Conservation (phyloP, 2,113 vertebrate species). For the Caracal caracal region DNA sequence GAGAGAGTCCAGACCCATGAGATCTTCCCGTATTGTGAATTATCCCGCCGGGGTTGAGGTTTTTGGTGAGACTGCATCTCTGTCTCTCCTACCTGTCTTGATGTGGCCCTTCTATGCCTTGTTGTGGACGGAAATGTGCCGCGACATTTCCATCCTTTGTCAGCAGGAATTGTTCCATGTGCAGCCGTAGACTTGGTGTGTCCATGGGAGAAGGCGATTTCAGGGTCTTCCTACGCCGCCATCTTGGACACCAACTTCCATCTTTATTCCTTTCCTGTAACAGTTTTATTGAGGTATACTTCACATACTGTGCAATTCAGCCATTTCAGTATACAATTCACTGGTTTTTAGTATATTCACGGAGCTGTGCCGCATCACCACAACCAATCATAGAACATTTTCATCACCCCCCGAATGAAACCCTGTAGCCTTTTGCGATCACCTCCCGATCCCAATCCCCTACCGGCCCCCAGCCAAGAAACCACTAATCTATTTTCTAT, state of each 20-base stretch:
- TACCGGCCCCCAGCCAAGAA: too few relatives aligned
- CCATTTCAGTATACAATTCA: too few relatives aligned
- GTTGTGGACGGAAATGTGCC: not conserved
- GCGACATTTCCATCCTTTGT: not conserved
- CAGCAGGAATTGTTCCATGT: not conserved
- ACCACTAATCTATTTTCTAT: rapidly evolving
- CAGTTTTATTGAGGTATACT: not conserved
- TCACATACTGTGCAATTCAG: rapidly evolving
- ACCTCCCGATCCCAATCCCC: not conserved
- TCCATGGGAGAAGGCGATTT: not conserved
- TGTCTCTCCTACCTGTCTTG: not conserved
- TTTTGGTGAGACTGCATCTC: not conserved
- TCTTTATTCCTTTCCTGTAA: not conserved
- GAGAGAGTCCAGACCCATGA: not conserved
- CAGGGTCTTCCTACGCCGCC: not conserved
- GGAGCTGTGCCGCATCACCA: rapidly evolving
- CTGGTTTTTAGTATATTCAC: not conserved
- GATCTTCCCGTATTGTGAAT: not conserved
- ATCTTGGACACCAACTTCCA: not conserved
- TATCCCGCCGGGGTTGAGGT: not conserved
- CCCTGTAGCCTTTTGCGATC: not conserved
- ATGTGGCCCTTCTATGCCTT: not conserved
- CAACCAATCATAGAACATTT: not conserved
- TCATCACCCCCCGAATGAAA: not conserved
- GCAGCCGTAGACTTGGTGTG: not conserved